Conservation (phyloP, 1,140 invertebrate species). For the Brachionus plicatilis region DNA sequence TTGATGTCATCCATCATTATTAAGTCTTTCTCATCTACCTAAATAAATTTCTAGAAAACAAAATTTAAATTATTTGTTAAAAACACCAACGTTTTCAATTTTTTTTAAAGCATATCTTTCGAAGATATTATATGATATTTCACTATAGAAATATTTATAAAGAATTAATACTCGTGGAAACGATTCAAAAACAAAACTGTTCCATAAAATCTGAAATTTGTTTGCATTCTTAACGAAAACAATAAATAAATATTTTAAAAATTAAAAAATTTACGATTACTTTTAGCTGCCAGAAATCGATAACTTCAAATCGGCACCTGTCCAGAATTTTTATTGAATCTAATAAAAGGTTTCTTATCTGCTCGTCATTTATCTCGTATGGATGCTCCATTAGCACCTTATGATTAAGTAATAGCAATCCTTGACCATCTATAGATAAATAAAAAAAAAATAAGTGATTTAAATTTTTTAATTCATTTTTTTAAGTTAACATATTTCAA, state of each 20-base stretch:
- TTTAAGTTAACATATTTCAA: background rate
- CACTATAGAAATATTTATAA: background rate
- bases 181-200: background rate
- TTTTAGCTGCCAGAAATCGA: conserved; percentile 1
- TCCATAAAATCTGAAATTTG: background rate
- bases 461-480: background rate
- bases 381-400: background rate
- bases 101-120: background rate
- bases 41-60: background rate
- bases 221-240: background rate
- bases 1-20: background rate
- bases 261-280: background rate
- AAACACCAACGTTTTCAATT: background rate
- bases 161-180: background rate
- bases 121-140: background rate
- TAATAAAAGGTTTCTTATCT: background rate
- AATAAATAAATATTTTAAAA: background rate
- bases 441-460: background rate
- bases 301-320: background rate
- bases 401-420: background rate
- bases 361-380: background rate
- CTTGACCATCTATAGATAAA: background rate
- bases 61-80: background rate
- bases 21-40: background rate
- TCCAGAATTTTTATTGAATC: conserved; percentile 21